Evolutionary conservation across 2,888 invertebrate genomes (phyloP).

Genomic region (Pristionchus mayeri): DNA sequence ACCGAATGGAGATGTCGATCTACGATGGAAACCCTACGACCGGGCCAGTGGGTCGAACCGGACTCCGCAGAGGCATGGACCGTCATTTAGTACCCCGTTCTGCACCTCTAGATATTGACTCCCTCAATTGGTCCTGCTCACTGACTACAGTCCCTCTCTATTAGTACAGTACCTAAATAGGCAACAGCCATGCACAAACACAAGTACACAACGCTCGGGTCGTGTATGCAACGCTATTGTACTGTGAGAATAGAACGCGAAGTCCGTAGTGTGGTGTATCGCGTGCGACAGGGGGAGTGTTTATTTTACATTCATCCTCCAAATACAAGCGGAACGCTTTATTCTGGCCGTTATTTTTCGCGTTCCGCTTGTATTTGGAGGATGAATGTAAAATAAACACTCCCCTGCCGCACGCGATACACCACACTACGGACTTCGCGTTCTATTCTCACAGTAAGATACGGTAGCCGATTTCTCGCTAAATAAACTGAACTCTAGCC

Average conservation of each 20-base stretch:
- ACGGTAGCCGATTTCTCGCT: background rate
- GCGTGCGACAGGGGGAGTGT: no score
- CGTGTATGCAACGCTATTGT: background rate
- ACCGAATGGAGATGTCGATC: slow-evolving; percentile 46
- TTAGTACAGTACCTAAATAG: background rate
- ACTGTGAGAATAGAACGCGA: no score
- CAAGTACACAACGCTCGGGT: background rate
- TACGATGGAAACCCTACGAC: background rate
- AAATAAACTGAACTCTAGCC: background rate
- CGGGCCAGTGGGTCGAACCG: slow-evolving; percentile 41
- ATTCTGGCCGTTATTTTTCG: no score
- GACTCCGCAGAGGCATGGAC: background rate
- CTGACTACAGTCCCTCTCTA: background rate
- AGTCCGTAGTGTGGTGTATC: no score
- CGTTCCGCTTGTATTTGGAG: no score
- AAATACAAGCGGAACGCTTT: no score
- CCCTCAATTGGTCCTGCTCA: background rate
- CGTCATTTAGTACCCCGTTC: slow-evolving; percentile 8
- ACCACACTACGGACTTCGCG: no score
- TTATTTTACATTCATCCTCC: no score
- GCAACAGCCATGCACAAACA: background rate
- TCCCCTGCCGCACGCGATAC: no score
- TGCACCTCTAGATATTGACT: background rate
- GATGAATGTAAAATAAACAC: no score
- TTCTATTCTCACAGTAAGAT: no score